These are phyloP conservation scores for Biston stratarius DNA, from an alignment of 2,888 invertebrate genomes.

Conservation along the genomic window DNA sequence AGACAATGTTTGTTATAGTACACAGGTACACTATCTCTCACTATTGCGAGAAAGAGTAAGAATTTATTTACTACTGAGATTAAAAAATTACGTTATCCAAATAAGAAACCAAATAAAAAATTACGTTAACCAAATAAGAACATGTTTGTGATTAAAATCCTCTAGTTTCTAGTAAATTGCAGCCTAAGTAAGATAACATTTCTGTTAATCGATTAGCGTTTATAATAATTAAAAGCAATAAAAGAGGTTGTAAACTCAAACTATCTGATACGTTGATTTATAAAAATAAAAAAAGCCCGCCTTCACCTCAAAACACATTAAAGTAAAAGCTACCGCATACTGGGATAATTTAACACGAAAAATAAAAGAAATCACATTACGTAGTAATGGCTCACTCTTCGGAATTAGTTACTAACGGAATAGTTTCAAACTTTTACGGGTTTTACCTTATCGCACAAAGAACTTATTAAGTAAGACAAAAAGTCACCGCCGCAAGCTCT, in stretches of 20 bases:
- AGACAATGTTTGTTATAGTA: too few relatives aligned
- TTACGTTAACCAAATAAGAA: too few relatives aligned
- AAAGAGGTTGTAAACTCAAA: constrained; percentile 25
- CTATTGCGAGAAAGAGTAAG: too few relatives aligned
- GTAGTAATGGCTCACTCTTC: constrained; percentile 66
- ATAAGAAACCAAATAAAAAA: too few relatives aligned
- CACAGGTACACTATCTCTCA: too few relatives aligned
- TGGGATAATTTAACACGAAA: constrained; percentile 36
- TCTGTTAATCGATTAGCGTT: constrained; percentile 7
- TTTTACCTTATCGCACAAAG: constrained; percentile 35
- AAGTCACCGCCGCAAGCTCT: background rate
- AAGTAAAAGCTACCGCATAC: constrained; percentile 39
- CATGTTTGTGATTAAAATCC: too few relatives aligned
- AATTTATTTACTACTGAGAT: too few relatives aligned
- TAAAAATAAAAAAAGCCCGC: constrained; percentile 31
- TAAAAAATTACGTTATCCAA: too few relatives aligned
- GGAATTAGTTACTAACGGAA: constrained; percentile 68
- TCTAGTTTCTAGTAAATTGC: background rate
- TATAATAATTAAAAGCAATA: constrained; percentile 25
- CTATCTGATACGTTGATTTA: constrained; percentile 31
- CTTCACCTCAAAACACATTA: constrained; percentile 32
- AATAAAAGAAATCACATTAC: constrained; percentile 66
- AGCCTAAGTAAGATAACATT: background rate
- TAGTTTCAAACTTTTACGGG: constrained; percentile 65
- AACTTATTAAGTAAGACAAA: background rate